These are phyloP conservation scores for Cygnus buccinator DNA, from an alignment of 2,113 vertebrate species.

Conservation along the genomic window DNA sequence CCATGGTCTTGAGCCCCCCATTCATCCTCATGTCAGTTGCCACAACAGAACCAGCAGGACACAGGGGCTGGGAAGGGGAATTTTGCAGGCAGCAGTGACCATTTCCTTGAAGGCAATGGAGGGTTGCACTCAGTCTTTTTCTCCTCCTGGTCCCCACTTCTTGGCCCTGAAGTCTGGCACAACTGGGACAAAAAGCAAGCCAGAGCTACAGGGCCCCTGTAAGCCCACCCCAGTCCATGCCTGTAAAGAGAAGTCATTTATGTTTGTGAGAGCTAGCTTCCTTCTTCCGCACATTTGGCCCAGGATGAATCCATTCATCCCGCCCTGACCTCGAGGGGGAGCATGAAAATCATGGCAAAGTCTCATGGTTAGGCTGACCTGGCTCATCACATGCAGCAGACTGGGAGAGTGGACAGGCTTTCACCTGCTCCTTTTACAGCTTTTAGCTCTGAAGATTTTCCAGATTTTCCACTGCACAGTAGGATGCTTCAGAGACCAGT, in stretches of 20 bases:
- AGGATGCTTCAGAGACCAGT: not conserved
- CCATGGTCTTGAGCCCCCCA: not conserved
- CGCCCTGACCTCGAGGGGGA: not conserved
- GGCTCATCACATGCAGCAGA: not conserved
- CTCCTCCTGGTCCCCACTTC: not conserved
- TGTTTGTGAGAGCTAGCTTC: not conserved
- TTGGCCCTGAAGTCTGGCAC: not conserved
- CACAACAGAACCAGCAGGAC: not conserved
- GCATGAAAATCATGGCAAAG: not conserved
- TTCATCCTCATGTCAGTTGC: not conserved
- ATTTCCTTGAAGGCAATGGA: not conserved
- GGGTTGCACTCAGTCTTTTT: not conserved
- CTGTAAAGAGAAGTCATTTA: too few relatives aligned
- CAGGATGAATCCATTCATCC: not conserved
- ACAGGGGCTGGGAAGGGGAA: not conserved
- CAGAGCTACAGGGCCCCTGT: not conserved
- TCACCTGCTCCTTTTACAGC: not conserved
- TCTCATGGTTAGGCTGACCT: not conserved
- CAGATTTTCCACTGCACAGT: not conserved
- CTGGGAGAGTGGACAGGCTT: not conserved
- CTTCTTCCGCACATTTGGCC: not conserved
- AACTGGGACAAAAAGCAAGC: not conserved
- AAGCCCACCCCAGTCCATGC: not conserved
- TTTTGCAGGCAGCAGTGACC: not conserved
- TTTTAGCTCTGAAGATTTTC: not conserved